A percentile compares a stretch with the other conserved stretches of the same genome.
Conservation (phyloP, 2,113 vertebrate genomes). For the Solea senegalensis region DNA sequence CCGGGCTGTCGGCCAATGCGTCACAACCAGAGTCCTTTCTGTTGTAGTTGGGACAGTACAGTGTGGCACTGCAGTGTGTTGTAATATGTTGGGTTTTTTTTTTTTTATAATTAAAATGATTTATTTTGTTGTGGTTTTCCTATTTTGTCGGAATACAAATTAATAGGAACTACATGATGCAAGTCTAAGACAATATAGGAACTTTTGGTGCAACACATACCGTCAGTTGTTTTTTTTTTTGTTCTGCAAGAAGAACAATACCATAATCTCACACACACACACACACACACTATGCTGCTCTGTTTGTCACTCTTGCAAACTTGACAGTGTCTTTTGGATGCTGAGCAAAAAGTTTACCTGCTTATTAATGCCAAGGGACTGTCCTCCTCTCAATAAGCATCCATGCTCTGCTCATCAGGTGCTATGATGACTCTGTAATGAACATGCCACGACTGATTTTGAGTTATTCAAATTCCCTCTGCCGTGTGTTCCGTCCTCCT, state of each 20-base stretch:
- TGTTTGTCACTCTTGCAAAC: constrained; percentile 19
- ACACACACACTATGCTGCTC: constrained; percentile 2
- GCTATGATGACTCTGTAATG: constrained; percentile 64
- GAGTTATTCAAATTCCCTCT: constrained; percentile 54
- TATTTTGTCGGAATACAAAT: background rate
- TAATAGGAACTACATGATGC: constrained; percentile 13
- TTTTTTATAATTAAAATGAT: constrained; percentile 4
- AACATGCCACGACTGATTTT: constrained; percentile 60
- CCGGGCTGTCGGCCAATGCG: constrained; percentile 59
- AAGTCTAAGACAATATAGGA: constrained; percentile 23
- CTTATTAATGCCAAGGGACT: constrained; percentile 26
- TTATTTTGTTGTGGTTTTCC: background rate
- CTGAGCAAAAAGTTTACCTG: constrained; percentile 1
- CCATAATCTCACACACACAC: constrained; percentile 7
- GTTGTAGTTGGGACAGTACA: constrained; percentile 33
- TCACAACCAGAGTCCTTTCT: constrained; percentile 46
- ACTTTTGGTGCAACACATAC: constrained; percentile 11
- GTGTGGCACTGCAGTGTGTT: constrained; percentile 10
- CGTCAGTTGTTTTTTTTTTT: background rate
- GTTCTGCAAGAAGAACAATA: constrained; percentile 4
- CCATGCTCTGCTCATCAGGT: constrained; percentile 51
- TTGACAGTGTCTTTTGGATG: background rate
- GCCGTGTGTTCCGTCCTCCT: constrained; percentile 42
- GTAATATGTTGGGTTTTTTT: background rate
- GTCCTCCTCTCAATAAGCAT: constrained; percentile 44